A percentile compares a stretch with the other conserved stretches of the same genome.
phyloP scores from a whole-genome alignment of 2,888 invertebrate species.

The Ischnus inquisitorius region DNA sequence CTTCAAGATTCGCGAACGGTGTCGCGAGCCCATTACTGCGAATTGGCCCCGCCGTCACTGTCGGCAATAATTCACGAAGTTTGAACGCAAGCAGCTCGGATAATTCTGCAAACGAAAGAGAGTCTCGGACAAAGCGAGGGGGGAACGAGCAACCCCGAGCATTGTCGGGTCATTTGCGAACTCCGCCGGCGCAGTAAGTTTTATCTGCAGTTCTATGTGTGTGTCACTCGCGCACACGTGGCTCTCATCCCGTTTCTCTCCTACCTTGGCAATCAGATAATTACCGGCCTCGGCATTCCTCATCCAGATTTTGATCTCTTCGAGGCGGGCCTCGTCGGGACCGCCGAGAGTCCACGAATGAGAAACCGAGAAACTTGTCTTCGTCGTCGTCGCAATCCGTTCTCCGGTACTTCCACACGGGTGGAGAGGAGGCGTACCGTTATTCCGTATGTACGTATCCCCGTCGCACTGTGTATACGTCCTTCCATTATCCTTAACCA shows the following conservation, averaged over 20 bases:
- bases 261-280: slow-evolving; percentile 62
- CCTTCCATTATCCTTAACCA: slow-evolving; percentile 23
- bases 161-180: slow-evolving; percentile 37
- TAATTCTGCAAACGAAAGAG: background rate
- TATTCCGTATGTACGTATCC: slow-evolving; percentile 34
- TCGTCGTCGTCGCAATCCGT: slow-evolving; percentile 20
- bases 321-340: slow-evolving; percentile 6
- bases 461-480: slow-evolving; percentile 10
- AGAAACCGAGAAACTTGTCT: slow-evolving; percentile 24
- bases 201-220: background rate
- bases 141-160: slow-evolving; percentile 17
- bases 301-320: slow-evolving; percentile 63
- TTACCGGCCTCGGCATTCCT: slow-evolving; percentile 60
- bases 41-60: slow-evolving; percentile 1
- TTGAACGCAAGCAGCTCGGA: background rate
- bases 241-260: slow-evolving; percentile 30
- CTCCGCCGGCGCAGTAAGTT: background rate
- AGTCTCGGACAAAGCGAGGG: background rate
- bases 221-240: slow-evolving; percentile 16
- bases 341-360: slow-evolving; percentile 16
- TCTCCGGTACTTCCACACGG: slow-evolving; percentile 1
- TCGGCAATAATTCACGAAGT: background rate
- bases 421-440: slow-evolving; percentile 23
- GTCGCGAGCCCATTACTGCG: background rate
- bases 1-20: background rate